Conservation (phyloP, 1,140 invertebrate species). For the Ptiloglossa arizonensis region DNA sequence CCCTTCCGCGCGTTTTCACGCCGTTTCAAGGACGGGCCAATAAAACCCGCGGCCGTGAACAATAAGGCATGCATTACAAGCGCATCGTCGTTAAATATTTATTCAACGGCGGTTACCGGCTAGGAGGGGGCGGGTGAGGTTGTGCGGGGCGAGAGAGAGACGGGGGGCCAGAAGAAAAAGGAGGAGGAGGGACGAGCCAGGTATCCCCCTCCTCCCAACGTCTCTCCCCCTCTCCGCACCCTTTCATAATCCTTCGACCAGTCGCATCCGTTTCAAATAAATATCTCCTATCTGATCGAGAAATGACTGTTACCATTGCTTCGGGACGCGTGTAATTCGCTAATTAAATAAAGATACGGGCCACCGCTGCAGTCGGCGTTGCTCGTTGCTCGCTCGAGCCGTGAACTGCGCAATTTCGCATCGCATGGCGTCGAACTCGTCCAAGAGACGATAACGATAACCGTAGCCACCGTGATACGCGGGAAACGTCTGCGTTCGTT, state of each 20-base stretch:
- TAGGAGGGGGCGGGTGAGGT: not conserved
- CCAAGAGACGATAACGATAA: not conserved
- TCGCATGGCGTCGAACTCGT: not conserved
- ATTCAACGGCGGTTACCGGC: not conserved
- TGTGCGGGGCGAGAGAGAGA: no score
- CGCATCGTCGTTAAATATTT: constrained; percentile 12
- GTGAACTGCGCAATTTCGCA: constrained; percentile 8
- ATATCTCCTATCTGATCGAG: constrained; percentile 44
- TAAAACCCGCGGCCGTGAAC: constrained; percentile 1
- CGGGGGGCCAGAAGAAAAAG: not conserved
- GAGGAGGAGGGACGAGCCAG: not conserved
- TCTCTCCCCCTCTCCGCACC: not conserved
- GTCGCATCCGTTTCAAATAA: constrained; percentile 46
- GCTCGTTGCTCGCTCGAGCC: constrained; percentile 20
- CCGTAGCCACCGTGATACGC: constrained; percentile 4
- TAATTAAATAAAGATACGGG: constrained; percentile 50
- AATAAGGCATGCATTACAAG: not conserved
- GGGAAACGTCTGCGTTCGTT: constrained; percentile 7
- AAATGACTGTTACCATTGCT: constrained; percentile 37
- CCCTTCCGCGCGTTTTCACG: not conserved
- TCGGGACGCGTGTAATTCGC: constrained; percentile 41
- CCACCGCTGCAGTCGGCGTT: constrained; percentile 10
- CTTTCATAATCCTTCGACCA: constrained; percentile 38
- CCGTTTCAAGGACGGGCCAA: not conserved
- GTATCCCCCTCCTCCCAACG: no score